Conservation (phyloP, 2,888 invertebrate genomes). For the Petrolisthes cinctipes region DNA sequence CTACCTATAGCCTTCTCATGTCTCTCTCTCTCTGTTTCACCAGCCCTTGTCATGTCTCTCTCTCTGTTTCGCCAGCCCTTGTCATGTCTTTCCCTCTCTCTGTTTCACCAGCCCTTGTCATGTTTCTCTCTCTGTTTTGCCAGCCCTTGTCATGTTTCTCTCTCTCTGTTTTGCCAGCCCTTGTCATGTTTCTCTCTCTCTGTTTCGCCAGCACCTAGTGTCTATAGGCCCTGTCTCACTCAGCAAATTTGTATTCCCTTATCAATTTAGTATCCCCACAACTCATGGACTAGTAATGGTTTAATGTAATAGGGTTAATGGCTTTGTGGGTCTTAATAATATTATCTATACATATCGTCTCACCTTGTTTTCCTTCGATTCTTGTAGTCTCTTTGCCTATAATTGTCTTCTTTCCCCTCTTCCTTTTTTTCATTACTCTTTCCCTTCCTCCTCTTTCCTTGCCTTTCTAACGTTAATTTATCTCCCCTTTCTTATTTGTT, state of each 20-base stretch:
- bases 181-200: background rate
- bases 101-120: too few species aligned
- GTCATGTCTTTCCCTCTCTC: background rate
- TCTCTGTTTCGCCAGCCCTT: background rate
- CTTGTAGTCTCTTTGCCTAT: background rate
- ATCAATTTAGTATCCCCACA: too few species aligned
- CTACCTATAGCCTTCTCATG: too few species aligned
- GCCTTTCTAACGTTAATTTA: background rate
- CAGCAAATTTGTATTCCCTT: too few species aligned
- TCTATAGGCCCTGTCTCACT: too few species aligned
- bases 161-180: background rate
- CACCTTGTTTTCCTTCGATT: too few species aligned
- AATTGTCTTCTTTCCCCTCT: slow-evolving; percentile 2
- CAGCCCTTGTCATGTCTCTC: background rate
- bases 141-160: too few species aligned
- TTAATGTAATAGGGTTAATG: too few species aligned
- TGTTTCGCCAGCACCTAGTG: too few species aligned
- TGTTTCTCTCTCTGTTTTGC: background rate
- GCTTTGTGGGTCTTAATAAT: too few species aligned
- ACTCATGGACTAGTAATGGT: too few species aligned
- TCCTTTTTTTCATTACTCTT: slow-evolving; percentile 9
- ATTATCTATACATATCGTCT: too few species aligned
- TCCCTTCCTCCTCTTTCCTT: slow-evolving; percentile 25
- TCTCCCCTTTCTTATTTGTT: background rate
- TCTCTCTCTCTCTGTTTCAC: background rate